phyloP scores from a whole-genome alignment of 2,113 vertebrate species.

The Tragelaphus imberbis region DNA sequence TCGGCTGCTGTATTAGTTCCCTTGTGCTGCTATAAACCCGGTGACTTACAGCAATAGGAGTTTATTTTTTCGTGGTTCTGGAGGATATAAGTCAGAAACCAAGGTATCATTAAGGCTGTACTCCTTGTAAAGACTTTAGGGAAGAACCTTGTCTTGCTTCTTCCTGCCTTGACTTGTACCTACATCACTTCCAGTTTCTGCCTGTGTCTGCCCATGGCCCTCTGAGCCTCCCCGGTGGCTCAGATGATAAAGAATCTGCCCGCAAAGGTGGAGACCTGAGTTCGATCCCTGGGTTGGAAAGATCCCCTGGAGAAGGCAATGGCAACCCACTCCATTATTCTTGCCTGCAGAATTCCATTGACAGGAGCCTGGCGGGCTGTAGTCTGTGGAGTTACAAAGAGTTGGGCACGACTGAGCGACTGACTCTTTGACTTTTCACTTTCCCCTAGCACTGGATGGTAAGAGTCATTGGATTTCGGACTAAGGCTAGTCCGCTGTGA shows the following conservation, averaged over 20 bases:
- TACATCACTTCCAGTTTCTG: fast-evolving
- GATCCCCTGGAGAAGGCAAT: background rate
- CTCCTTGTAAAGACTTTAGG: background rate
- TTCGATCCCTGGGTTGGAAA: background rate
- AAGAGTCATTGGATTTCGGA: background rate
- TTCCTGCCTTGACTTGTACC: background rate
- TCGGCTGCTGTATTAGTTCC: background rate
- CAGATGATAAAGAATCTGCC: background rate
- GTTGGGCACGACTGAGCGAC: background rate
- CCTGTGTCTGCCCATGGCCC: fast-evolving
- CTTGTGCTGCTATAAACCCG: background rate
- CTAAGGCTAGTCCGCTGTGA: background rate
- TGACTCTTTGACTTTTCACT: background rate
- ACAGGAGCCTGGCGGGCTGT: background rate
- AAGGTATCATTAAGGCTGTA: background rate
- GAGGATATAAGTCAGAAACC: background rate
- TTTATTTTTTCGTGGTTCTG: background rate
- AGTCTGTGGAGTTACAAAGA: background rate
- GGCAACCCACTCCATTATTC: background rate
- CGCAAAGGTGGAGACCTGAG: background rate
- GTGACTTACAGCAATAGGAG: background rate
- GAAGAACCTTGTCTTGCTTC: background rate
- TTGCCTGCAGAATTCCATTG: background rate
- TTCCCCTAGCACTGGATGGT: background rate
- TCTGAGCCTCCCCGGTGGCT: background rate